Conservation (phyloP, 2,113 vertebrate genomes). For the Galeopterus variegatus region DNA sequence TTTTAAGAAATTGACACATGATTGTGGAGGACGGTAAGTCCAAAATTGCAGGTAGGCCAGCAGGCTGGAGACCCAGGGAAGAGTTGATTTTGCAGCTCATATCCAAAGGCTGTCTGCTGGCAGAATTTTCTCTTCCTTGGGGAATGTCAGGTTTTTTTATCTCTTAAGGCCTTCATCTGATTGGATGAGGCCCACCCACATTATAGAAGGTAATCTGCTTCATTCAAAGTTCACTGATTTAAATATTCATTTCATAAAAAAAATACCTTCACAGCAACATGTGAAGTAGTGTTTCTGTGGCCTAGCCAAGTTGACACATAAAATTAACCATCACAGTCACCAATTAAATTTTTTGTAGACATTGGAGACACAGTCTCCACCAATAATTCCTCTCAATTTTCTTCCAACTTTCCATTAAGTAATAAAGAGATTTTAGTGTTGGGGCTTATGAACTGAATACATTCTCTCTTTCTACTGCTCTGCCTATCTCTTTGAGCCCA, state of each 20-base stretch:
- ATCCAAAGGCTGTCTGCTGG: background rate
- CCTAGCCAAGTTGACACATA: background rate
- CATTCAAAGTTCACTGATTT: conserved; percentile 20
- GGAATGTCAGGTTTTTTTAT: background rate
- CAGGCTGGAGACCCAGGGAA: background rate
- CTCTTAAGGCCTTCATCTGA: background rate
- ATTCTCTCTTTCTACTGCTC: background rate
- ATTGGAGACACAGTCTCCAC: background rate
- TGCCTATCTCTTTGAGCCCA: background rate
- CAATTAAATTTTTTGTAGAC: background rate
- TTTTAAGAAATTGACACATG: background rate
- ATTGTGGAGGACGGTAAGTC: background rate
- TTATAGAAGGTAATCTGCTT: background rate
- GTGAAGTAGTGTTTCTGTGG: background rate
- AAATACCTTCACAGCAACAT: background rate
- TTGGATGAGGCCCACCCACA: background rate
- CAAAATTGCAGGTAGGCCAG: background rate
- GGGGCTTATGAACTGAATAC: background rate
- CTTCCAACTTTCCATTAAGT: background rate
- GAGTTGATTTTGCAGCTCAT: background rate
- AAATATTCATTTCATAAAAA: background rate
- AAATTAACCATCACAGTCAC: background rate
- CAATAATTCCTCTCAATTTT: background rate
- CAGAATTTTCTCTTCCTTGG: background rate
- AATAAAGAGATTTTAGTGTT: conserved; percentile 4